Evolutionary conservation across 2,888 invertebrate genomes (phyloP).

Genomic region (Malacosoma neustria): DNA sequence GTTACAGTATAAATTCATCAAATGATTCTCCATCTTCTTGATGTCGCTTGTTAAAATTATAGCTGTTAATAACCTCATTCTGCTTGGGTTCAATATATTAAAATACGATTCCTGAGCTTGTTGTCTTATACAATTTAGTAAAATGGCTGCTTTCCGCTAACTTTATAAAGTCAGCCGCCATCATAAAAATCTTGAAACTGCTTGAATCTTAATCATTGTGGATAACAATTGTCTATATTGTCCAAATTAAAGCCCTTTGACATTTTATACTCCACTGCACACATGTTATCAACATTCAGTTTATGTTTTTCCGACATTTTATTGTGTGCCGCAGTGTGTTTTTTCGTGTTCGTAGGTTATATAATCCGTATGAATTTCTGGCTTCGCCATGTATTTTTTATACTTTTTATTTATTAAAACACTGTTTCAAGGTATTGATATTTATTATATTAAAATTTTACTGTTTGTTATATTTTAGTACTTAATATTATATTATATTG

Average conservation of each 20-base stretch:
- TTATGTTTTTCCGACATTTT: not conserved
- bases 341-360: too few relatives aligned
- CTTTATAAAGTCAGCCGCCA: not conserved
- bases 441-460: too few relatives aligned
- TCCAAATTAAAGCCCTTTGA: not conserved
- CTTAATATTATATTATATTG: too few relatives aligned
- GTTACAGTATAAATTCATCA: not conserved
- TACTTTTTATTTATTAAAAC: too few relatives aligned
- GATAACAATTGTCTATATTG: not conserved
- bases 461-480: too few relatives aligned
- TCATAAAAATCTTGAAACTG: not conserved
- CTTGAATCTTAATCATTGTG: not conserved
- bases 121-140: not conserved
- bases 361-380: too few relatives aligned
- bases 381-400: too few relatives aligned
- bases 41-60: not conserved
- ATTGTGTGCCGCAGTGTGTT: too few relatives aligned
- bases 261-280: not conserved
- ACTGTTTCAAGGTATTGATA: too few relatives aligned
- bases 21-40: not conserved
- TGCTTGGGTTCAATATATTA: too few relatives aligned
- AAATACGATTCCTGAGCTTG: not conserved
- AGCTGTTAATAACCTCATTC: too few relatives aligned
- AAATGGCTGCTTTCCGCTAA: not conserved
- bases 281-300: not conserved